Evolutionary conservation across 2,797 vertebrate genomes (phyloP).

Genomic region (Takifugu rubripes): DNA sequence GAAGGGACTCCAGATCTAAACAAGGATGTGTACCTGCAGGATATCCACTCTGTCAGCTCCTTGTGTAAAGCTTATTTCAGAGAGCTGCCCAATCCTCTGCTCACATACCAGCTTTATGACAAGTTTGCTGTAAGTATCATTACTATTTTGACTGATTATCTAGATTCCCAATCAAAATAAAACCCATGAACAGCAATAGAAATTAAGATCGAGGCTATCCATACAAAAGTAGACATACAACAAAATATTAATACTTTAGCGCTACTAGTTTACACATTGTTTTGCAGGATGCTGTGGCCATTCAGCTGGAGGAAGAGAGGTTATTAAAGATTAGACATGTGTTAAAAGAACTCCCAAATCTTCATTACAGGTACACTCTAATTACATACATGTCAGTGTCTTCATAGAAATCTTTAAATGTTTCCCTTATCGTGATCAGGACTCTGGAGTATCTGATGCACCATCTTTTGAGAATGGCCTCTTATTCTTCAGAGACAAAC

Average conservation of each 20-base stretch:
- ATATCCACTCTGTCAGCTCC: constrained; percentile 94
- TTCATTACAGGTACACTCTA: constrained; percentile 82
- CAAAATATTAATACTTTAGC: no score
- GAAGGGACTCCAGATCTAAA: constrained; percentile 82
- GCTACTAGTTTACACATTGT: not conserved
- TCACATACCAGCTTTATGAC: constrained; percentile 94
- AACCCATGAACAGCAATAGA: not conserved
- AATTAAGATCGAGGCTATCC: no score
- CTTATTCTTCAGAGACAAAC: constrained; percentile 81
- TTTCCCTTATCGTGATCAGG: constrained; percentile 60
- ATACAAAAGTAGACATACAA: no score
- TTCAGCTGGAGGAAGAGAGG: constrained; percentile 86
- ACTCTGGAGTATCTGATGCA: constrained; percentile 90
- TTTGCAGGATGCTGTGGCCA: constrained; percentile 86
- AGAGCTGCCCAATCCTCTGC: constrained; percentile 91
- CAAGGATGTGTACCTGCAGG: constrained; percentile 88
- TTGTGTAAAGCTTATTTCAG: constrained; percentile 95
- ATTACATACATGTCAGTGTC: not conserved
- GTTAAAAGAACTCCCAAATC: constrained; percentile 83
- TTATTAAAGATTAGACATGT: constrained; percentile 90
- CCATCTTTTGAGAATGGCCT: constrained; percentile 87
- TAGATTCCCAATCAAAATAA: no score
- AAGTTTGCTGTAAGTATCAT: constrained; percentile 86
- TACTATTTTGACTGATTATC: not conserved
- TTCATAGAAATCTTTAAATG: not conserved